These are phyloP conservation scores for Dryobates pubescens DNA, from an alignment of 2,797 vertebrate genomes.

Conservation along the genomic window DNA sequence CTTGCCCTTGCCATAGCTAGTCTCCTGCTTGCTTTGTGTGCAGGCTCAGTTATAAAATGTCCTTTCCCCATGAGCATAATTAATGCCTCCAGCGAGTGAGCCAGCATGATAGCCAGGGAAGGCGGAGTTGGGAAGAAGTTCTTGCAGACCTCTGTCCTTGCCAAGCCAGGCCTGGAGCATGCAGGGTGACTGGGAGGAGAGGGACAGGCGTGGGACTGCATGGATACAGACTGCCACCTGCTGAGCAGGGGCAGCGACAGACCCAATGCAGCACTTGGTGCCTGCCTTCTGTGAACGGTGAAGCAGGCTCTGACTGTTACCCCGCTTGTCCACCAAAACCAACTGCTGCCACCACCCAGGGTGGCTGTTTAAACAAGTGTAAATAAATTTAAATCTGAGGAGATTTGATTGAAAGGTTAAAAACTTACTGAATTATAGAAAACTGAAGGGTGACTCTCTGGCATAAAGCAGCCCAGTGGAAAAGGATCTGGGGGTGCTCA, in stretches of 20 bases:
- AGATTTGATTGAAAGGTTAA: neutral
- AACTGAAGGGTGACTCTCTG: neutral
- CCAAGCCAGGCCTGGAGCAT: accelerated
- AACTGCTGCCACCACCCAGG: accelerated
- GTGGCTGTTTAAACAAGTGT: neutral
- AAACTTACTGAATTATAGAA: neutral
- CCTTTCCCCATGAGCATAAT: accelerated
- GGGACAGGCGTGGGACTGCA: neutral
- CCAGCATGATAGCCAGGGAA: neutral
- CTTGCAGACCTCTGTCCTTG: accelerated
- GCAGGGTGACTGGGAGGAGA: neutral
- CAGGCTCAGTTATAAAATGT: accelerated
- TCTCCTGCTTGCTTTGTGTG: accelerated
- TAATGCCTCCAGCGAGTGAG: accelerated
- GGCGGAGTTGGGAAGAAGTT: neutral
- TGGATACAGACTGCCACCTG: conserved; percentile 4
- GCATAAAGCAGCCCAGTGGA: neutral
- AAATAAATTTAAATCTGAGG: neutral
- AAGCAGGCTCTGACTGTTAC: too few relatives aligned
- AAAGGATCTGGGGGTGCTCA: neutral
- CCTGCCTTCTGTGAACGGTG: accelerated
- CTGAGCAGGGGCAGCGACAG: neutral
- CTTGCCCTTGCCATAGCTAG: accelerated
- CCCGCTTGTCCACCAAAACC: neutral
- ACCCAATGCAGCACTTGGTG: accelerated